These are phyloP conservation scores for Resseliella maxima DNA, from an alignment of 2,888 invertebrate genomes.

Conservation along the genomic window DNA sequence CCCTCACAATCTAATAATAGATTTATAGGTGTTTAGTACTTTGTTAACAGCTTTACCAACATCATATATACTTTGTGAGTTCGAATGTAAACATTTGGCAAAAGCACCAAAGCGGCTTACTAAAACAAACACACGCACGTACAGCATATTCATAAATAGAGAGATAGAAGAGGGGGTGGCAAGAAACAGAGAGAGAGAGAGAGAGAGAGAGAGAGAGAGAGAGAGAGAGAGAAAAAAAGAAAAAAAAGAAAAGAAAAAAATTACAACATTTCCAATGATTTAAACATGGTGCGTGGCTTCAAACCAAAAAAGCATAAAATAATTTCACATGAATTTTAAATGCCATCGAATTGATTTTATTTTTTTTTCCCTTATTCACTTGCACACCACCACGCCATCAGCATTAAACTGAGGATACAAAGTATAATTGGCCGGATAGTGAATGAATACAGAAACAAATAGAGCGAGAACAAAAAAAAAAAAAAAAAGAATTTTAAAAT, in stretches of 20 bases:
- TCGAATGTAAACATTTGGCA: not conserved
- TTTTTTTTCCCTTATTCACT: not conserved
- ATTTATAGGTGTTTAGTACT: not conserved
- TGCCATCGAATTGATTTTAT: not conserved
- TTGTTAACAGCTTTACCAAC: not conserved
- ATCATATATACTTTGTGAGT: not conserved
- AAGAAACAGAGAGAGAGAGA: no score
- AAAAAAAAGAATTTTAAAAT: not conserved
- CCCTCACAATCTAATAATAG: not conserved
- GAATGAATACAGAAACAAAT: not conserved
- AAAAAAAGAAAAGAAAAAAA: not conserved
- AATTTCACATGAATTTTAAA: not conserved
- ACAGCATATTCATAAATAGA: not conserved
- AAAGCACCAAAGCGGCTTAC: not conserved
- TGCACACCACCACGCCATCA: not conserved
- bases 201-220: no score
- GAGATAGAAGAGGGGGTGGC: no score
- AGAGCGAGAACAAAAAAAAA: not conserved
- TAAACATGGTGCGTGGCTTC: not conserved
- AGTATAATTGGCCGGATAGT: not conserved
- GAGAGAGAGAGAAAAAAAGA: no score
- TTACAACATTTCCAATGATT: not conserved
- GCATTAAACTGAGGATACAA: not conserved
- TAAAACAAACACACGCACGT: not conserved
- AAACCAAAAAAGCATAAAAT: not conserved